phyloP scores from a whole-genome alignment of 2,113 vertebrate genomes.

The Eulemur rufifrons region DNA sequence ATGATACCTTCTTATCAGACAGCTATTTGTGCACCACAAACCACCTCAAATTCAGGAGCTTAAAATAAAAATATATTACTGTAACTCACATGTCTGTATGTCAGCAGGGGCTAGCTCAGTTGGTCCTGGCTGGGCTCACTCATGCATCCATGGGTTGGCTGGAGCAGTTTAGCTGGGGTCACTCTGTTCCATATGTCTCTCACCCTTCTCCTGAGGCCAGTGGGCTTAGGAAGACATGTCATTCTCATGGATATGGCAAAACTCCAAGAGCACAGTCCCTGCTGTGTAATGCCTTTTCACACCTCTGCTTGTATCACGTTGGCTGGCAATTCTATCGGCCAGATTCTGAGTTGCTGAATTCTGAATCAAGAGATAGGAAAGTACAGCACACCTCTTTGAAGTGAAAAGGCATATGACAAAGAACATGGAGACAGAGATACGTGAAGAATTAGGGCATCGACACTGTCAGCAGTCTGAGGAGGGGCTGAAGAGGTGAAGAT shows the following conservation, averaged over 20 bases:
- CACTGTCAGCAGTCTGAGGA: not conserved
- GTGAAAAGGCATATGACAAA: not conserved
- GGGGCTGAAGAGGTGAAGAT: not conserved
- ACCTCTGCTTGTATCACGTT: not conserved
- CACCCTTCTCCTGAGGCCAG: not conserved
- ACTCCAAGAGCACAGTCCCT: not conserved
- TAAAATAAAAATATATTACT: not conserved
- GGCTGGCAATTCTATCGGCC: not conserved
- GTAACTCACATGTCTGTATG: not conserved
- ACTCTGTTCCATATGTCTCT: too few species aligned
- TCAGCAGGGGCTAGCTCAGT: not conserved
- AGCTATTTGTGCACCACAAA: not conserved
- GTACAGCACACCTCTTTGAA: not conserved
- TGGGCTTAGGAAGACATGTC: not conserved
- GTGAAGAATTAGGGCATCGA: not conserved
- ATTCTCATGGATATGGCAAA: not conserved
- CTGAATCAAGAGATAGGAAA: not conserved
- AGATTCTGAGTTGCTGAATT: not conserved
- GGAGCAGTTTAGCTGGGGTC: too few species aligned
- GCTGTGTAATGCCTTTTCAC: not conserved
- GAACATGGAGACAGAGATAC: not conserved
- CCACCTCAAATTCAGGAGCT: not conserved
- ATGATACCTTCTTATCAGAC: not conserved
- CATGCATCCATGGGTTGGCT: not conserved
- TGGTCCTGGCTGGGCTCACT: not conserved